Evolutionary conservation across 2,888 invertebrate genomes (phyloP).

Genomic region (Pseudanteris insignis): DNA sequence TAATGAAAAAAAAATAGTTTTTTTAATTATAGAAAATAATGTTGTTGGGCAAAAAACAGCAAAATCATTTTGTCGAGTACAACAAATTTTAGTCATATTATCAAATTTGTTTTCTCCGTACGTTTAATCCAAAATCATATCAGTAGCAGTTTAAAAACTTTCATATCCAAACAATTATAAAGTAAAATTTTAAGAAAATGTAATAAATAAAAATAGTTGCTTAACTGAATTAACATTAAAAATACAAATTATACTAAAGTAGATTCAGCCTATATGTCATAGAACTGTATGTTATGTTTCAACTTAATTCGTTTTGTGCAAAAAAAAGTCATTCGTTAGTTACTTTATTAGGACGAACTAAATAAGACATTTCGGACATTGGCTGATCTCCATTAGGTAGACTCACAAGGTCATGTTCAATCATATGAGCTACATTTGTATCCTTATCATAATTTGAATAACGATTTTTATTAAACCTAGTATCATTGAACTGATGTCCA

Average conservation of each 20-base stretch:
- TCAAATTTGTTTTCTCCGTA: neutral
- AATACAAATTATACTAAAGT: neutral
- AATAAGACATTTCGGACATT: slow-evolving; percentile 26
- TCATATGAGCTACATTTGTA: slow-evolving; percentile 8
- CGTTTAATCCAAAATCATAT: too few relatives aligned
- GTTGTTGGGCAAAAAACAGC: too few relatives aligned
- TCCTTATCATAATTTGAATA: slow-evolving; percentile 15
- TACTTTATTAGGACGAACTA: slow-evolving; percentile 5
- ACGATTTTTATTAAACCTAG: slow-evolving; percentile 8
- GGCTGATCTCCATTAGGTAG: slow-evolving; percentile 29
- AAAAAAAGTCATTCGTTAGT: slow-evolving; percentile 9
- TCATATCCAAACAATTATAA: too few relatives aligned
- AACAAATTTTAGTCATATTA: too few relatives aligned
- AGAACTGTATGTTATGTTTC: too few relatives aligned
- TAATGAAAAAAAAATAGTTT: too few relatives aligned
- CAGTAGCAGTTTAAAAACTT: too few relatives aligned
- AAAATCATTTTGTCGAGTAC: too few relatives aligned
- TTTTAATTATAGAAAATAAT: too few relatives aligned
- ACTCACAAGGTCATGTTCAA: slow-evolving; percentile 33
- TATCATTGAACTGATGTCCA: slow-evolving; percentile 5
- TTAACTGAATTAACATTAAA: slow-evolving; percentile 8
- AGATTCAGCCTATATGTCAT: slow-evolving; percentile 11
- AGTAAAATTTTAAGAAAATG: neutral
- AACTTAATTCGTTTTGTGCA: too few relatives aligned
- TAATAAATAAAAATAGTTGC: slow-evolving; percentile 3